These are phyloP conservation scores for Acanthurus leucopareius DNA, from an alignment of 2,797 vertebrate species.

Conservation along the genomic window DNA sequence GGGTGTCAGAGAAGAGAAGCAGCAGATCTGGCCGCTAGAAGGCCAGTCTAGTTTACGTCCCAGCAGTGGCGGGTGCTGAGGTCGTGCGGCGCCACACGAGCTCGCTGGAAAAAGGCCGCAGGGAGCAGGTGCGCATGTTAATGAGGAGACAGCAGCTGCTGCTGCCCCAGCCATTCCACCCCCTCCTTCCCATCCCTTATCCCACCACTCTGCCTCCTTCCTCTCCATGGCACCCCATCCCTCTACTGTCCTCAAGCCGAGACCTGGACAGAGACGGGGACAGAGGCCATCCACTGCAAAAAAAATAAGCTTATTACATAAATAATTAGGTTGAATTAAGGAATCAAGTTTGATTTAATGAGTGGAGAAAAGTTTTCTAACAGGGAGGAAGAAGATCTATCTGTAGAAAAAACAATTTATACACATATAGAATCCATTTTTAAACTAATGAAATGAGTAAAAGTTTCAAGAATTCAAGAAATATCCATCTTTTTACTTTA, in stretches of 20 bases:
- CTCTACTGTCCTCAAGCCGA: constrained; percentile 34
- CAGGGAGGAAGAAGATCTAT: neutral
- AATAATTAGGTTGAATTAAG: neutral
- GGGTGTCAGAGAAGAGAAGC: neutral
- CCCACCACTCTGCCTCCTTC: constrained; percentile 66
- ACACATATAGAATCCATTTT: neutral
- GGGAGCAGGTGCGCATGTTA: constrained; percentile 95
- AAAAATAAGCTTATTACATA: neutral
- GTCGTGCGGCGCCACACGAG: constrained; percentile 81
- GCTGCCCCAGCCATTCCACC: constrained; percentile 58
- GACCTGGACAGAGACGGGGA: constrained; percentile 17
- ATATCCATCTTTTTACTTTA: neutral
- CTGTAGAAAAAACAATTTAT: neutral
- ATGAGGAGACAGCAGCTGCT: constrained; percentile 92
- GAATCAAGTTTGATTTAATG: too few relatives aligned
- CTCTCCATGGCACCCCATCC: constrained; percentile 62
- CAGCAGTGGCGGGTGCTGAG: constrained; percentile 74
- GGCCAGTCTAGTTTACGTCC: constrained; percentile 69
- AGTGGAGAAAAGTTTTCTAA: neutral
- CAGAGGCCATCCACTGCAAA: neutral
- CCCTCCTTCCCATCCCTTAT: constrained; percentile 48
- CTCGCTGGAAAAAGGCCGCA: constrained; percentile 80
- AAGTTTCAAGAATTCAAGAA: neutral
- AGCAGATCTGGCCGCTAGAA: constrained; percentile 53
- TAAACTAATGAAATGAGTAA: neutral